Conservation (phyloP, 2,888 invertebrate species). For the Liopterus haemorrhoidalis region DNA sequence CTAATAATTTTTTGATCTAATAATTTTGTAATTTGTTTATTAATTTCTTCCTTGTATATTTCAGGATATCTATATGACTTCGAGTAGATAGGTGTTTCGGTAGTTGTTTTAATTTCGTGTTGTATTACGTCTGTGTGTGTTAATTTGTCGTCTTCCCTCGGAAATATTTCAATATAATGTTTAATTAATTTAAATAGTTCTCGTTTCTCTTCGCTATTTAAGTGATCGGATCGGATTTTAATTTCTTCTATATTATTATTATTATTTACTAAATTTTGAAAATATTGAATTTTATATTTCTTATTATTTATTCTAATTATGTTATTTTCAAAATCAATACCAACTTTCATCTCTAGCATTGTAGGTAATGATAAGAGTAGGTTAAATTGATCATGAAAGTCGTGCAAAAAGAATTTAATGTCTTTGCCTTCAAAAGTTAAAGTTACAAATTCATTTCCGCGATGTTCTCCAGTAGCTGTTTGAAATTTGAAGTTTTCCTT, state of each 20-base stretch:
- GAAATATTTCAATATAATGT: background rate
- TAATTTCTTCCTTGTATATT: conserved; percentile 7
- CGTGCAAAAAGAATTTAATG: no score
- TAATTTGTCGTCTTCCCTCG: conserved; percentile 5
- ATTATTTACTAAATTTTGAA: no score
- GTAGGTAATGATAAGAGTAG: no score
- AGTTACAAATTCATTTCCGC: no score
- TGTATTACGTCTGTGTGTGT: conserved; percentile 13
- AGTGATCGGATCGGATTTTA: background rate
- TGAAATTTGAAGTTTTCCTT: no score
- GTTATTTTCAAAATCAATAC: no score
- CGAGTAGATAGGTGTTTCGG: conserved; percentile 4
- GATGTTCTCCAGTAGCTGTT: no score
- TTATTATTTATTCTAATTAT: no score
- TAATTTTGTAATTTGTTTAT: conserved; percentile 6
- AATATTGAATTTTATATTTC: no score
- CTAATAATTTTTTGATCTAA: conserved; percentile 5
- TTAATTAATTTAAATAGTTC: conserved; percentile 1
- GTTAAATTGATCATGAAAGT: no score
- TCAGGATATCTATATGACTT: conserved; percentile 4
- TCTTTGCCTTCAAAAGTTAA: no score
- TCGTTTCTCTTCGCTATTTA: conserved; percentile 1
- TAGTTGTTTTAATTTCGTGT: conserved; percentile 21
- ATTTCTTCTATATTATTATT: background rate
- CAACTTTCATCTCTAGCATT: no score